Conservation (phyloP, 2,113 vertebrate genomes). For the Lepisosteus oculatus region DNA sequence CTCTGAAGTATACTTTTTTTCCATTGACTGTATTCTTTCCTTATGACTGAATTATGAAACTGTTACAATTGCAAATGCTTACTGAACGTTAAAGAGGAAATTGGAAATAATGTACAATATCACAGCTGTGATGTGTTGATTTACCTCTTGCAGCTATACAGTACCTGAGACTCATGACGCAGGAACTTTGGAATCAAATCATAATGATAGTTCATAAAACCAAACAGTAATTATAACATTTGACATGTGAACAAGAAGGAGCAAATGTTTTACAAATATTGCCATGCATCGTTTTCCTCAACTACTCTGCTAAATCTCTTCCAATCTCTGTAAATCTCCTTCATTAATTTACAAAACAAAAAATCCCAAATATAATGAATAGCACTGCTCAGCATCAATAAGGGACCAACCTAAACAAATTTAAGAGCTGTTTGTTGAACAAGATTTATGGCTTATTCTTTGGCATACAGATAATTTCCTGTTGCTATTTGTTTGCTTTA, state of each 20-base stretch:
- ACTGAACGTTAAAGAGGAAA: not conserved
- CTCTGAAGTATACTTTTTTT: not conserved
- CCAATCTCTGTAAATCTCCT: not conserved
- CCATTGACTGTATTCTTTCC: not conserved
- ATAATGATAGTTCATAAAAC: slow-evolving; percentile 2
- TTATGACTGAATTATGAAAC: not conserved
- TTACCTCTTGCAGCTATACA: not conserved
- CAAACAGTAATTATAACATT: not conserved
- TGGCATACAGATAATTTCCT: too few relatives aligned
- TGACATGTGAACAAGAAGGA: slow-evolving; percentile 5
- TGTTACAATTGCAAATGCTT: not conserved
- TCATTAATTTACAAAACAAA: not conserved
- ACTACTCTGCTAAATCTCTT: too few relatives aligned
- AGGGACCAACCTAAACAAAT: too few relatives aligned
- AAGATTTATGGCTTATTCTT: too few relatives aligned
- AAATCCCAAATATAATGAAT: too few relatives aligned
- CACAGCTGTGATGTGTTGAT: not conserved
- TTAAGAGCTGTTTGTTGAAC: too few relatives aligned
- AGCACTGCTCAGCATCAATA: too few relatives aligned
- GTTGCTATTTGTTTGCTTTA: too few relatives aligned
- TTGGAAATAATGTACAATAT: too few relatives aligned
- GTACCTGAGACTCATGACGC: not conserved
- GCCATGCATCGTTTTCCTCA: too few relatives aligned
- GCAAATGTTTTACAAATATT: too few relatives aligned
- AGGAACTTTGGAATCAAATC: not conserved